Base-by-base conservation (phyloP, 1,140 invertebrate genomes). In the Muscidifurax raptorellus region DNA sequence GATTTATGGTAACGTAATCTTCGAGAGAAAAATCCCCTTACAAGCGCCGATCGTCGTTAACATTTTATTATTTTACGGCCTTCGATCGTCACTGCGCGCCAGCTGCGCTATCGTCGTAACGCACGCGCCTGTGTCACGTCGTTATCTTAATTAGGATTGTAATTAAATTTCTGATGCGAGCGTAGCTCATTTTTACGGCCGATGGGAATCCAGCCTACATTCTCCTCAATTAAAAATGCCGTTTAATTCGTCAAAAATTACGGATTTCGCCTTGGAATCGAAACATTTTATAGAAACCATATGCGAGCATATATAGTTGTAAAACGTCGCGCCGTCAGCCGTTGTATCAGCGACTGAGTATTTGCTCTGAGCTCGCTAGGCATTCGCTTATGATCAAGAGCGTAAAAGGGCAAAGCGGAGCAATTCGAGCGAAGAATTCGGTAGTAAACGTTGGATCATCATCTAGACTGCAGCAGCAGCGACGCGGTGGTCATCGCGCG, bases 41-140 rank as follows among this genome's bases (percentile, higher is more conserved):
- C 79, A 80, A 85, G 83, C 78, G 44, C 67, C 83, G 40, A 85
- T 85, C 78, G 79, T 85, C 84, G 59, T 85, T 85, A 85, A 85
- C 52, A 59, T 85, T 85, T 85, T 85, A 85, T 85, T 85, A 85
- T 85, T 85, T 81, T 85, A 82, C 84, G 75, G 22, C 72, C 67
- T 81, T 77, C 84, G 84, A 85, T 85, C 79, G 72, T 81, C 64
- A 64, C 28, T 6, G 27, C 72, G 72, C 5, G 36, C 36, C 47
- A 84, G 36, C 44, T 47, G 44, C 44, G 44, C 44, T 3, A 18
- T 13, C 12, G 13, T 85, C 83, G 77, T 74, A 84, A 80, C 64
- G 36, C 27, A 80, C 47, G 27, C 27, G 75, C 47, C 72, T 47
- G 71, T 40, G 22, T 75, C 36, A 47, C 40, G 22, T 82, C 84